These are phyloP conservation scores for Eulemur macaco DNA, from an alignment of 2,113 vertebrate species.

Conservation along the genomic window DNA sequence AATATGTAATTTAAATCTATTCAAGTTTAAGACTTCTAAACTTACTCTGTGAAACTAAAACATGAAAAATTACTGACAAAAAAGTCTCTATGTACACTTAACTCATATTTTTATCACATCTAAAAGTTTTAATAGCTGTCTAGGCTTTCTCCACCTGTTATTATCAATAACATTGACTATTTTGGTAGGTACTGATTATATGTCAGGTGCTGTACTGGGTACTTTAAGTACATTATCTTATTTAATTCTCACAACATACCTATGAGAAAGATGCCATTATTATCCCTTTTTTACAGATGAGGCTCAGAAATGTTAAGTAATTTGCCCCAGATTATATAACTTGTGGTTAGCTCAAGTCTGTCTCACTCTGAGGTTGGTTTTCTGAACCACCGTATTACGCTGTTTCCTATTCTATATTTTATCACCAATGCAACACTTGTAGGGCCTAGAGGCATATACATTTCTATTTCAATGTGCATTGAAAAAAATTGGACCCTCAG, in stretches of 20 bases:
- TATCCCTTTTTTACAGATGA: not conserved
- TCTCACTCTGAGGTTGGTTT: not conserved
- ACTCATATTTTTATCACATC: not conserved
- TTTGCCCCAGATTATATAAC: not conserved
- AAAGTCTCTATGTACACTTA: not conserved
- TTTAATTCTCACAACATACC: not conserved
- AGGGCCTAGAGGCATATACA: too few species aligned
- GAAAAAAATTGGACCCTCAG: too few species aligned
- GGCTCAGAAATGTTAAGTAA: slow-evolving; percentile 19
- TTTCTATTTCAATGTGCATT: too few species aligned
- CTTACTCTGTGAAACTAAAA: too few species aligned
- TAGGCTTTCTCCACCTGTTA: not conserved
- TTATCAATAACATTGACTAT: not conserved
- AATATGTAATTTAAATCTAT: not conserved
- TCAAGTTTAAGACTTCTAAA: too few species aligned
- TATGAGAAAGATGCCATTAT: not conserved
- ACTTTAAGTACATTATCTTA: not conserved
- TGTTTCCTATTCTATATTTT: not conserved
- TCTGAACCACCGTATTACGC: not conserved
- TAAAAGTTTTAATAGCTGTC: not conserved
- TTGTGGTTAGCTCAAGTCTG: not conserved
- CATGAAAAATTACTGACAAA: too few species aligned
- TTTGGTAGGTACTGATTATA: not conserved
- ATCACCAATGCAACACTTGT: not conserved
- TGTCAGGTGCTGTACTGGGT: not conserved